Evolutionary conservation across 2,888 invertebrate species (phyloP).

Genomic region (Hypomecis atomaria): DNA sequence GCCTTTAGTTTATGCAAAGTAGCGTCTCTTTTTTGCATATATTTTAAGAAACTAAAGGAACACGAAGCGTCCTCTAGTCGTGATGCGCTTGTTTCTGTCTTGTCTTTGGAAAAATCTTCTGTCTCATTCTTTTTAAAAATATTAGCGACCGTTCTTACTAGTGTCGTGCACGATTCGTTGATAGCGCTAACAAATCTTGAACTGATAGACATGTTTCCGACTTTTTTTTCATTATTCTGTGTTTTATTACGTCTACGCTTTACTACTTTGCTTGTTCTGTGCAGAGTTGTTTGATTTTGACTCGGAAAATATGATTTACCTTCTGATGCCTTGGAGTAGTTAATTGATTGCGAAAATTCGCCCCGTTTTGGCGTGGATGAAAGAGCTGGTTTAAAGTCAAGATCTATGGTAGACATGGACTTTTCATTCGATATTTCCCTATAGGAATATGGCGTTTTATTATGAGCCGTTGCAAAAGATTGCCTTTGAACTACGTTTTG

Average conservation of each 20-base stretch:
- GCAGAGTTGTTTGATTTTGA: constrained; percentile 14
- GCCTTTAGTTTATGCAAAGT: constrained; percentile 37
- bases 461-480: constrained; percentile 9
- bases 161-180: constrained; percentile 69
- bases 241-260: constrained; percentile 30
- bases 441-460: constrained; percentile 9
- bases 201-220: constrained; percentile 56
- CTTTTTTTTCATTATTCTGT: constrained; percentile 37
- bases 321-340: constrained; percentile 10
- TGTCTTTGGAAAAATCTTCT: constrained; percentile 10
- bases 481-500: constrained; percentile 11
- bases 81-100: constrained; percentile 1
- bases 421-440: constrained; percentile 20
- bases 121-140: constrained; percentile 56
- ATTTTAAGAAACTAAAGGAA: constrained; percentile 68
- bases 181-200: constrained; percentile 64
- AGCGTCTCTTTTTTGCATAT: constrained; percentile 67
- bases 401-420: constrained; percentile 19
- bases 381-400: constrained; percentile 58
- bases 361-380: constrained; percentile 62
- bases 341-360: constrained; percentile 17
- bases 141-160: constrained; percentile 67
- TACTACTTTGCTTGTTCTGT: constrained; percentile 26
- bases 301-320: constrained; percentile 10
- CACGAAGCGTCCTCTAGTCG: constrained; percentile 36